Base-by-base conservation (phyloP, 2,797 vertebrate genomes). In the Brotula barbata region DNA sequence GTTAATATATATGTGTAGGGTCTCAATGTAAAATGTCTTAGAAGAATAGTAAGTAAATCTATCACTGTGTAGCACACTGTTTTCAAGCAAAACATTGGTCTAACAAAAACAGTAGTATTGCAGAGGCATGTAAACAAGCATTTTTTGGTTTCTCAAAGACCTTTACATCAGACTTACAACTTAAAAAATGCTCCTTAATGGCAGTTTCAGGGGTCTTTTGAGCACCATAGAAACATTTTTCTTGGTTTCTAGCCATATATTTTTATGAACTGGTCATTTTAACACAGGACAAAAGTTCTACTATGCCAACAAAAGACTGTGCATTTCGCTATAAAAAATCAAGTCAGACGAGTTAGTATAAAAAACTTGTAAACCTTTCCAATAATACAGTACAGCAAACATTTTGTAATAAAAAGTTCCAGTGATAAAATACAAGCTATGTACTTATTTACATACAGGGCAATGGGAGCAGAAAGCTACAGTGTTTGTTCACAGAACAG, bases 301-400 rank as follows among this genome's bases (percentile, higher is more conserved):
- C 7, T 25, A 33, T 9, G 34, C n/a, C n/a, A 56, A 57, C 14
- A 15, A 74, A 71, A 33, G 43, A 17, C 55, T 78, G 69, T 77
- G 69, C 69, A 68, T 62, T 78, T 66, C 53, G 36, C 58, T 37
- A 63, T 48, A 22, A 52, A 15, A 46, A 41, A 28, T 46, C 58
- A 69, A 48, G 57, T 78, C n/a, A 73, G 68, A 79, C 39, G 44
- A 67, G 48, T 61, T 46, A 71, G 17, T 59, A 37, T n/a, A 31
- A 66, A 59, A 68, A 34, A 77, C 64, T 54, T 87, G 85, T 90
- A 91, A 90, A 89, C 88, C 78, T 85, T 80, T 78, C 51, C 64
- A 16, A 79, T 6, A 33, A 72, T 86, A 87, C 84, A 89, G 82
- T 88, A 88, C 75, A 36, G 3, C 57, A 53, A 64, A 79, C 57